phyloP scores from a whole-genome alignment of 2,888 invertebrate species.

The Amiota minor region DNA sequence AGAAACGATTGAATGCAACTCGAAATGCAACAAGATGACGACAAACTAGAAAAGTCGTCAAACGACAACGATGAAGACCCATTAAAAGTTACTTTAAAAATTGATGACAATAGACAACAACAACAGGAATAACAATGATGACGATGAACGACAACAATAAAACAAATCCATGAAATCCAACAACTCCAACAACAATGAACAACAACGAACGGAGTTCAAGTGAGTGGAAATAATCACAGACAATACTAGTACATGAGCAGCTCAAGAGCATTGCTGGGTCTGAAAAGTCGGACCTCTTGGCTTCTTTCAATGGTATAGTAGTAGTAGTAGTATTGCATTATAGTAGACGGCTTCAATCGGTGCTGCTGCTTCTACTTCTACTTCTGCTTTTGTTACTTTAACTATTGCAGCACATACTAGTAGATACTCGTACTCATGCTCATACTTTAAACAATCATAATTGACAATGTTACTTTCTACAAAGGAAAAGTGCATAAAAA shows the following conservation, averaged over 20 bases:
- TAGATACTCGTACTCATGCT: constrained; percentile 50
- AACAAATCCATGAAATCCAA: constrained; percentile 24
- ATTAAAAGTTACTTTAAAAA: constrained; percentile 62
- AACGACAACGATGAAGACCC: constrained; percentile 39
- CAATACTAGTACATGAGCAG: constrained; percentile 41
- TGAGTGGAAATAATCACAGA: constrained; percentile 63
- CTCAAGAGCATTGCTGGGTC: constrained; percentile 9
- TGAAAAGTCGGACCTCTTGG: constrained; percentile 14
- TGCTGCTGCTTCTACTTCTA: constrained; percentile 28
- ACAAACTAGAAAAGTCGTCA: neutral
- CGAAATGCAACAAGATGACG: constrained; percentile 16
- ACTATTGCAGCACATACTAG: neutral
- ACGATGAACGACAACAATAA: constrained; percentile 43
- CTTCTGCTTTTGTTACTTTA: constrained; percentile 33
- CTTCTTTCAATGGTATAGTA: neutral
- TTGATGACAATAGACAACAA: constrained; percentile 34
- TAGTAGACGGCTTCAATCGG: constrained; percentile 28
- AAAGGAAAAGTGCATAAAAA: constrained; percentile 22
- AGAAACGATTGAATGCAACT: constrained; percentile 8
- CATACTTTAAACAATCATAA: constrained; percentile 60
- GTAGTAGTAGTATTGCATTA: neutral
- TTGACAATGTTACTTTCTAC: constrained; percentile 50
- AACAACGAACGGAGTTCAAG: constrained; percentile 49
- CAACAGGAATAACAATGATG: constrained; percentile 2
- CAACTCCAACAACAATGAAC: constrained; percentile 30